phyloP scores from a whole-genome alignment of 2,113 vertebrate genomes.

The Ovibos moschatus region DNA sequence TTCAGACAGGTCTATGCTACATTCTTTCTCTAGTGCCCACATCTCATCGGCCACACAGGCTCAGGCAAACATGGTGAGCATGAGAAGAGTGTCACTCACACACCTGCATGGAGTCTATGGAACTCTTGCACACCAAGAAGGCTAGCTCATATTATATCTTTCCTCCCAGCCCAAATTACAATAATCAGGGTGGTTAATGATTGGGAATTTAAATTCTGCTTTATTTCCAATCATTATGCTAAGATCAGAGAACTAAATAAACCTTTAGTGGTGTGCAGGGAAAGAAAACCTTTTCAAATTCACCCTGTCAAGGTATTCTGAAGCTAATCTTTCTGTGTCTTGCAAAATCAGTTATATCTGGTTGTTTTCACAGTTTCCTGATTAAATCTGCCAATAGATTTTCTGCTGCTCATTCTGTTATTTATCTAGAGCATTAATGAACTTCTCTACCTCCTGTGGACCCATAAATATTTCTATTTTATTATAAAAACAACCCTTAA shows the following conservation, averaged over 20 bases:
- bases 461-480: slow-evolving; percentile 72
- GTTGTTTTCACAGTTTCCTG: slow-evolving; percentile 69
- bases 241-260: slow-evolving; percentile 66
- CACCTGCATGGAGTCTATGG: not conserved
- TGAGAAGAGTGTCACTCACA: not conserved
- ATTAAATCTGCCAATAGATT: slow-evolving; percentile 65
- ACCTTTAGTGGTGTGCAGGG: slow-evolving; percentile 3
- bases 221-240: slow-evolving; percentile 59
- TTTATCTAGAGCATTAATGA: slow-evolving; percentile 70
- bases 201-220: slow-evolving; percentile 52
- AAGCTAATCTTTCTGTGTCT: slow-evolving; percentile 31
- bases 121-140: not conserved
- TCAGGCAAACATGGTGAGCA: not conserved
- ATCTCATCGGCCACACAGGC: not conserved
- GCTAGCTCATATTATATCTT: not conserved
- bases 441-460: slow-evolving; percentile 63
- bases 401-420: slow-evolving; percentile 63
- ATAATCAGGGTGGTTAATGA: slow-evolving; percentile 48
- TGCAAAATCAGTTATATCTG: slow-evolving; percentile 62
- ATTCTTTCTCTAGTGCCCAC: not conserved
- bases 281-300: slow-evolving; percentile 32
- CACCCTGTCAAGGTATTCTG: slow-evolving; percentile 53
- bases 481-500: slow-evolving; percentile 62
- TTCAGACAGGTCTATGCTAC: not conserved
- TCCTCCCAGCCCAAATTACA: not conserved